Base-by-base conservation (phyloP, 2,888 invertebrate genomes). In the Synergus japonicus region DNA sequence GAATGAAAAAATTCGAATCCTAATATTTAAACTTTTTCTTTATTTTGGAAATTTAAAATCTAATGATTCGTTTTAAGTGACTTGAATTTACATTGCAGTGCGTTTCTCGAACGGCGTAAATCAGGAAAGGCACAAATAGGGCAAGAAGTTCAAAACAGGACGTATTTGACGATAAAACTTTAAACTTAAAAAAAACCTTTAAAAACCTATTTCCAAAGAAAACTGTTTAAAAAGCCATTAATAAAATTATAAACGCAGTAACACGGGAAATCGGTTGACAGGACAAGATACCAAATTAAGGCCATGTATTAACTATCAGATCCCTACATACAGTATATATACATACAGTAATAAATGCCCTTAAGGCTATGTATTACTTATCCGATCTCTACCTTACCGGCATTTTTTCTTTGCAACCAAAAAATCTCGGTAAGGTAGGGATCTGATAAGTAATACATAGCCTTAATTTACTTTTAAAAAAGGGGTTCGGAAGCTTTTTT, bases 21-120 rank as follows among this genome's bases (percentile, higher is more conserved):
- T 22, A 22, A 22, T 22, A 22, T 22, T n/a, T n/a, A n/a, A n/a
- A n/a, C n/a, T n/a, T n/a, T 54, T 7, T 54, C 2, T 54, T 54
- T 54, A n/a, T 54, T 54, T 9, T n/a, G 9, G 2, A n/a, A 8
- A 8, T n/a, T n/a, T n/a, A 8, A 54, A 8, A 22, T 12, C 22
- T 60, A 60, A 60, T 4, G 12, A 60, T 22, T 60, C 22, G 60
- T 22, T 22, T 60, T 4, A 60, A 10, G 3, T 60, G 22, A 60
- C 9, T 60, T 18, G 12, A 22, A 60, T 22, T 60, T 22, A 37
- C 37, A 65, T 29, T 41, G 8, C 13, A 41, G 64, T 65, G 37
- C 64, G 64, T 65, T 65, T 65, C 64, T 65, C 64, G 64, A 65
- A 65, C 37, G 22, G 60, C 60, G 64, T 65, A 65, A 65, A 15